These are phyloP conservation scores for Dendrolimus kikuchii DNA, from an alignment of 1,140 invertebrate genomes.

Conservation along the genomic window DNA sequence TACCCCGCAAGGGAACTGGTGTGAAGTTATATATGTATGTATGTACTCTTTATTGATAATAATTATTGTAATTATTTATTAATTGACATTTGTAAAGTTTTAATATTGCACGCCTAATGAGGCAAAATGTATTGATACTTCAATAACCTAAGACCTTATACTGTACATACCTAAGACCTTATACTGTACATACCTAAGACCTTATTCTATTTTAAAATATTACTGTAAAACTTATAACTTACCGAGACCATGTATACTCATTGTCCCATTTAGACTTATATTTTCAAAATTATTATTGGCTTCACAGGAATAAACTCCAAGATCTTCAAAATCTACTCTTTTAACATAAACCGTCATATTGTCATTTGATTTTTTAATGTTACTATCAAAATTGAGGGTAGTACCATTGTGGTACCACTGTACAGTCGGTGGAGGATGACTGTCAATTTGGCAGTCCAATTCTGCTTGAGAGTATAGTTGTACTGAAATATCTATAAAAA, in stretches of 20 bases:
- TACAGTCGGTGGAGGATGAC: constrained; percentile 27
- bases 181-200: too few relatives aligned
- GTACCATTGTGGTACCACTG: constrained; percentile 48
- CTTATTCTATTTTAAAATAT: constrained; percentile 1
- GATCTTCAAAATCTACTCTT: constrained; percentile 36
- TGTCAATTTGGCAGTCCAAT: constrained; percentile 36
- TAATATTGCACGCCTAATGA: too few relatives aligned
- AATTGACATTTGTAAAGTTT: too few relatives aligned
- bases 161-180: too few relatives aligned
- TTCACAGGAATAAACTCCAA: constrained; percentile 41
- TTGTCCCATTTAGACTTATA: constrained; percentile 23
- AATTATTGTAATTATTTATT: too few relatives aligned
- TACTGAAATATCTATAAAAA: constrained; percentile 43
- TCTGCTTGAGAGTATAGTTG: constrained; percentile 40
- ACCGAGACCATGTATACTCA: constrained; percentile 43
- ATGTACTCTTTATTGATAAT: too few relatives aligned
- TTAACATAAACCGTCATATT: constrained; percentile 23
- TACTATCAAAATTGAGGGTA: constrained; percentile 13
- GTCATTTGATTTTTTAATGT: constrained; percentile 26
- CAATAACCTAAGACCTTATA: too few relatives aligned
- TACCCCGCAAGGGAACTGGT: too few relatives aligned
- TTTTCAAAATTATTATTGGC: constrained; percentile 47
- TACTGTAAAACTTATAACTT: constrained; percentile 10
- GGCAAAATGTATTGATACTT: too few relatives aligned
- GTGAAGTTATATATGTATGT: too few relatives aligned